Base-by-base conservation (phyloP, 2,888 invertebrate genomes). In the Orthosia gracilis region DNA sequence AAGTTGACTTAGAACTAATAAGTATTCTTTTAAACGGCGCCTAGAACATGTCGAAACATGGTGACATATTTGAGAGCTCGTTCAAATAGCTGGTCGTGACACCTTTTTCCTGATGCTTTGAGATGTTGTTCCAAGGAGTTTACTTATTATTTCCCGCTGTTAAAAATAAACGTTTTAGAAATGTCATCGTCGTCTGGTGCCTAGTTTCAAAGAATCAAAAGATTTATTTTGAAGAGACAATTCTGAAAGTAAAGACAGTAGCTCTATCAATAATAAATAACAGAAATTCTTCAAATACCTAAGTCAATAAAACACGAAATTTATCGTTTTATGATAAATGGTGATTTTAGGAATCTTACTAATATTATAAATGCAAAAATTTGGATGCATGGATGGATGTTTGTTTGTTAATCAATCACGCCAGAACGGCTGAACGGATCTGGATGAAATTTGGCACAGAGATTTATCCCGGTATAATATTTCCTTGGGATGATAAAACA, bases 1-100 rank as follows among this genome's bases (percentile, higher is more conserved):
- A 55, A 67, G 69, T 83, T 78, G 76, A 79, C 73, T 78, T 79
- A 76, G 61, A 80, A 74, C 69, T 85, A 85, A 86, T 86, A 74
- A 83, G 66, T 75, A 76, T 82, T 73, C 73, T 50, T 75, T 66
- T 71, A 65, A 71, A 84, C 17, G 65, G 73, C 50, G 79, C 63
- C 23, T 70, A 64, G 69, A 54, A 79, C 55, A 54, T 76, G 62
- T 65, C 18, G 69, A 74, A 80, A 80, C 49, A 55, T 63, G 52
- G 58, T 64, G 65, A 70, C 62, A 52, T 63, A 49, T 66, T 69
- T 66, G 55, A 59, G 15, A 21, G 17, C 17, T 76, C 26, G 55
- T 31, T 69, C n/a, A 17, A 66, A 57, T 61, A 49, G 13, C 23
- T 66, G 62, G 59, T 69, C 78, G 2, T 78, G 69, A 76, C 75